phyloP scores from a whole-genome alignment of 2,888 invertebrate genomes.

The Holacanthella duospinosa region DNA sequence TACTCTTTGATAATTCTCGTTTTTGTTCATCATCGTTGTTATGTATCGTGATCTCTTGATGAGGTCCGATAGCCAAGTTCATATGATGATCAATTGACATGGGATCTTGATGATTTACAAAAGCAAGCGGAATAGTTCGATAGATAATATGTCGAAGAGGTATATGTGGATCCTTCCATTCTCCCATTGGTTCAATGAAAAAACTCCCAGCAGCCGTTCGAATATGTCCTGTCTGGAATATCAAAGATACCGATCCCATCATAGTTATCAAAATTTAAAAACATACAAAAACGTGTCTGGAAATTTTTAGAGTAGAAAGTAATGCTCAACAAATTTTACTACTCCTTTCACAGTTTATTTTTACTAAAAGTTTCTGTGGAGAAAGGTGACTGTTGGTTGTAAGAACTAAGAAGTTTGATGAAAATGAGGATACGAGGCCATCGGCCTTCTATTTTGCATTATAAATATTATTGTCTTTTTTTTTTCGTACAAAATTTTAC shows the following conservation, averaged over 20 bases:
- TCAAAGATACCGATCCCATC: constrained; percentile 15
- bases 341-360: not conserved
- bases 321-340: not conserved
- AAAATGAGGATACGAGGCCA: not conserved
- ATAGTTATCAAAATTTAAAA: constrained; percentile 4
- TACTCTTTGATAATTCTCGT: too few species aligned
- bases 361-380: not conserved
- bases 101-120: not conserved
- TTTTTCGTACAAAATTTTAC: too few species aligned
- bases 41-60: too few species aligned
- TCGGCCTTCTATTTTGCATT: not conserved
- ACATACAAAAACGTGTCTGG: not conserved
- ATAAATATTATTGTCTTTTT: too few species aligned
- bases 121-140: constrained; percentile 13
- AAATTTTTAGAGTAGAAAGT: too few species aligned
- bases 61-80: too few species aligned
- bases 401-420: too few species aligned
- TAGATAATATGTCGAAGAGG: constrained; percentile 48
- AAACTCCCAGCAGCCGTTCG: constrained; percentile 55
- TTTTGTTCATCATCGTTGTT: too few species aligned
- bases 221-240: constrained; percentile 57
- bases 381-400: too few species aligned
- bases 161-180: constrained; percentile 41
- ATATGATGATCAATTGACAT: not conserved
- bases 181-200: constrained; percentile 56